These are phyloP conservation scores for Heliconius ismenius DNA, from an alignment of 2,888 invertebrate genomes.

Conservation along the genomic window DNA sequence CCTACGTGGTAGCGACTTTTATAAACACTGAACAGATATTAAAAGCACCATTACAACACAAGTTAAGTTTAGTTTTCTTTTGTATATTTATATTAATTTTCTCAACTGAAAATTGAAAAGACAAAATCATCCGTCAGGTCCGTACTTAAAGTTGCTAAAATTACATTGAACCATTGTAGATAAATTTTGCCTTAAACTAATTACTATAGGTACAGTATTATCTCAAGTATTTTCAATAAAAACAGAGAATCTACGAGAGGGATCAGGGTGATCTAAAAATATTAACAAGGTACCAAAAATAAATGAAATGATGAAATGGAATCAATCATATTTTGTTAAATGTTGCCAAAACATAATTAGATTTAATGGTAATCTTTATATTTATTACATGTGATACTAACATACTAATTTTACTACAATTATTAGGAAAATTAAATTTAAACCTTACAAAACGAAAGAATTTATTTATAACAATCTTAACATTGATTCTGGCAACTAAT, in stretches of 20 bases:
- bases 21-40: not conserved
- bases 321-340: slow-evolving; percentile 26
- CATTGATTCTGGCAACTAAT: not conserved
- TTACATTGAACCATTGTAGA: not conserved
- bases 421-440: not conserved
- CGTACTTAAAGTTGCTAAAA: not conserved
- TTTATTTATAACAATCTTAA: not conserved
- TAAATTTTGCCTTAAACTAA: not conserved
- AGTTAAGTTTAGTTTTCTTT: not conserved
- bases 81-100: not conserved
- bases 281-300: slow-evolving; percentile 18
- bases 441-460: no score
- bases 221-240: not conserved
- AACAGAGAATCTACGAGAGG: not conserved
- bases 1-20: no score
- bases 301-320: slow-evolving; percentile 26
- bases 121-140: no score
- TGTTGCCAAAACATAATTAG: slow-evolving; percentile 33
- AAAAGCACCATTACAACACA: not conserved
- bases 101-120: not conserved
- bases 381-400: not conserved
- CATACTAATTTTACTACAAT: slow-evolving; percentile 1
- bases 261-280: not conserved
- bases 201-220: not conserved
- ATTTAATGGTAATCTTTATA: slow-evolving; percentile 25